Base-by-base conservation (phyloP, 2,888 invertebrate genomes). In the Actias luna region DNA sequence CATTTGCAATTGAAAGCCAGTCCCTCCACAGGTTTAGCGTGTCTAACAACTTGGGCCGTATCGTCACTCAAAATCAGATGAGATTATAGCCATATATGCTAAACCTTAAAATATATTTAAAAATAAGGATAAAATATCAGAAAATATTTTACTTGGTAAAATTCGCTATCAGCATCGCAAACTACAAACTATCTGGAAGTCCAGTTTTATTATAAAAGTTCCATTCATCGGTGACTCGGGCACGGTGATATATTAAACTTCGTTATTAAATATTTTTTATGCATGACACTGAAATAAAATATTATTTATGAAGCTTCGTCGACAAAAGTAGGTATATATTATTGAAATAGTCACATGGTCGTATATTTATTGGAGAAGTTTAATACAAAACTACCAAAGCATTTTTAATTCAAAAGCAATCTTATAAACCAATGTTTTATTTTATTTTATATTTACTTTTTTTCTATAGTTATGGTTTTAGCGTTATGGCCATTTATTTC, bases 201-300 rank as follows among this genome's bases (percentile, higher is more conserved):
- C 70, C 68, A 64, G 65, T 70, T 71, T 71, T 69, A 70, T 71
- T 70, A 67, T 65, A 64, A 71, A 71, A 71, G 67, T 73, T 71
- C 65, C 36, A 61, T 50, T 29, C 27, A 31, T 22, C 65, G 66
- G 67, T 70, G 70, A 71, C 66, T 69, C 68, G 66, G 68, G 68
- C 68, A 55, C 62, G 66, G 60, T 69, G 68, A 71, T 73, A 70
- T 71, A 73, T 73, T 68, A 69, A 67, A 66, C 65, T 65, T 70
- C 67, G 69, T 71, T 73, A 73, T 71, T 70, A 71, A 67, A 73
- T 68, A 67, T 71, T 69, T 67, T 63, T 67, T 69, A 67, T 65
- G 67, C 35, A 14, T 16, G 46, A 33, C 29, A n/a, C 29, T 16
- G 36, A 22, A 60, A 18, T 50, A 60, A 33, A 60, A 18, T 46